Evolutionary conservation across 2,888 invertebrate species (phyloP), one percentile per base, ranked within the genome.

Genomic region (Cataglyphis livida): DNA sequence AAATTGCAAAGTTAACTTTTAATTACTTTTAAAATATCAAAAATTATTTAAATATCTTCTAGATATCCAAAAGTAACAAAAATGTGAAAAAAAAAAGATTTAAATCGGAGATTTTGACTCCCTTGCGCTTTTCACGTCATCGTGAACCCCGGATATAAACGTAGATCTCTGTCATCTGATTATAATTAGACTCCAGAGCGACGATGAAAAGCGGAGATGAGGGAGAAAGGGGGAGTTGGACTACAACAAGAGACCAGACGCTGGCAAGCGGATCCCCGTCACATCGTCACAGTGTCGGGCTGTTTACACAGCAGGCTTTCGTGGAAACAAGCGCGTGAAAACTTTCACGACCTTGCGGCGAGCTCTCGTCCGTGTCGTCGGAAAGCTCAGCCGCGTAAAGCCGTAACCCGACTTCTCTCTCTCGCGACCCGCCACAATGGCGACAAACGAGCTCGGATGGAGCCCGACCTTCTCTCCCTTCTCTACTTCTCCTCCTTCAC

Each of bases 321-420:
- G 88, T 87, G 83, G 88, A 88, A 87, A 86, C 88, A 79, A 70
- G 84, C 84, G 84, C 87, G 87, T 84, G 90, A 87, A 90, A 84
- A 88, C 84, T 87, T 87, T 84, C 84, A 78, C 83, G 85, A 83
- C 84, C 87, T 85, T 84, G 84, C 64, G 18, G 32, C 71, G 64
- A 70, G 44, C 70, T 41, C 71, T 21, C 44, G 51, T 15, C 25
- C 5, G 44, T 44, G 44, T 44, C 32, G 68, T 59, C 73, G 62
- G 51, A 66, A 73, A 73, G 64, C 25, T 65, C 48, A 59, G 21
- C 21, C 78, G 71, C 81, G 86, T 81, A 83, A 84, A 87, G 41
- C 78, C 86, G 74, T 82, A 86, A 83, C 87, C 76, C 54, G 66
- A 21, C 66, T 44, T 57, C 57, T 65, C 76, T 21, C 21, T 76